Base-by-base conservation (phyloP, 2,113 vertebrate species). In the Hiodon tergisus region DNA sequence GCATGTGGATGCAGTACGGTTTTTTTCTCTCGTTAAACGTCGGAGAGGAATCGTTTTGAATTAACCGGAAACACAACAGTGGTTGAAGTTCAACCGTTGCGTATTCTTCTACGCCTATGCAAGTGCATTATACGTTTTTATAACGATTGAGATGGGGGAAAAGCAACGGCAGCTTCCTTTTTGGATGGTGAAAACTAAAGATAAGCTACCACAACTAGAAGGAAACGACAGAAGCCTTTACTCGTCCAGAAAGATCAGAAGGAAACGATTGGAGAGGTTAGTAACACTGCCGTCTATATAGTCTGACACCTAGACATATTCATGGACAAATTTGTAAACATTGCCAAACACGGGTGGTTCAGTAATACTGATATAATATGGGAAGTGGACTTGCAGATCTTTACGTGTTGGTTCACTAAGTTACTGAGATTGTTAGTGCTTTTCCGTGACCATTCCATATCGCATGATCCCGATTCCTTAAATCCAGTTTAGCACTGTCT, bases 111-210 rank as follows among this genome's bases (percentile, higher is more conserved):
- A 68, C 16, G 3, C 17, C 16, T 55, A 16, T 54, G 54, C 5
- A n/a, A 5, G n/a, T 54, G 3, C 3, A 11, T 59, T 59, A 11
- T 59, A 14, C 46, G 47, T 7, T 67, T 50, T 67, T 11, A 11
- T 47, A 4, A 10, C 46, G 6, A 11, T 47, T 10, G 17, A 67
- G 17, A 76, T 76, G 75, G 51, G 10, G 16, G 69, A 54, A 6
- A 69, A 61, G 50, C 58, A 4, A 31, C 76, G 76, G 9, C 14
- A 48, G 17, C 76, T 72, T 31, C 76, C 76, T 14, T 65, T 61
- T 7, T 77, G 76, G 76, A 77, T 77, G 76, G 4, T 77, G 31
- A 52, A n/a, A 10, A 16, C 14, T 8, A 47, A 66, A 16, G 62
- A 16, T 46, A 51, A 72, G 52, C 61, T 14, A 53, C 51, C 16